Base-by-base conservation (phyloP, 2,888 invertebrate species). In the Encarsia formosa region DNA sequence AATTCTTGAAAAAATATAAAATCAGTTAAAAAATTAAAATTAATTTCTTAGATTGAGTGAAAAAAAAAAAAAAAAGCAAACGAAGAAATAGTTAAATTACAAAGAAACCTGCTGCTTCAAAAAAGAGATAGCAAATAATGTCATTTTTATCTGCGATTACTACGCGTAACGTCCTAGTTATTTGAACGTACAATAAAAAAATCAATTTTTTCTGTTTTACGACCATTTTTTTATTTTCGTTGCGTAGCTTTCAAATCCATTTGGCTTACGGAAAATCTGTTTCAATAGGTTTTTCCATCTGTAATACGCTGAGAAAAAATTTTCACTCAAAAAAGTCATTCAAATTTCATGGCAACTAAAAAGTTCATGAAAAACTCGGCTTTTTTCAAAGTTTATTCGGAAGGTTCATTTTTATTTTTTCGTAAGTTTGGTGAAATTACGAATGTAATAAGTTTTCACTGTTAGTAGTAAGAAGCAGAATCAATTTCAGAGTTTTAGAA, bases 91-190 rank as follows among this genome's bases (percentile, higher is more conserved):
- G 39, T 42, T n/a, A 48, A 52, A 52, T 46, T 42, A 49, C 47
- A 56, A 58, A 52, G 42, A 58, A 56, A 40, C 50, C 47, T 48
- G 47, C 47, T 39, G 50, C 50, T 47, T 8, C 24, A 19, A 47
- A 43, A n/a, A 35, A 49, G 26, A 41, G 26, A 16, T 39, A 24
- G 20, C 32, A 49, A 31, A 22, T 31, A 19, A 45, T 42, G 16
- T 49, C 38, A 50, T 46, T 44, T n/a, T n/a, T n/a, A n/a, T n/a
- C 48, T 43, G 54, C 23, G 37, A 42, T 26, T 29, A 26, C 32
- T 48, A 42, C 43, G 44, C 37, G 16, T 31, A 48, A 47, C 38
- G 22, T 38, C 18, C 24, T 39, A 43, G 34, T 20, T 32, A 2
- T 31, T 40, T 32, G 16, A 40, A 41, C 18, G 4, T 19, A 40